Conservation (phyloP, 2,797 vertebrate species). For the Denticeps clupeoides region DNA sequence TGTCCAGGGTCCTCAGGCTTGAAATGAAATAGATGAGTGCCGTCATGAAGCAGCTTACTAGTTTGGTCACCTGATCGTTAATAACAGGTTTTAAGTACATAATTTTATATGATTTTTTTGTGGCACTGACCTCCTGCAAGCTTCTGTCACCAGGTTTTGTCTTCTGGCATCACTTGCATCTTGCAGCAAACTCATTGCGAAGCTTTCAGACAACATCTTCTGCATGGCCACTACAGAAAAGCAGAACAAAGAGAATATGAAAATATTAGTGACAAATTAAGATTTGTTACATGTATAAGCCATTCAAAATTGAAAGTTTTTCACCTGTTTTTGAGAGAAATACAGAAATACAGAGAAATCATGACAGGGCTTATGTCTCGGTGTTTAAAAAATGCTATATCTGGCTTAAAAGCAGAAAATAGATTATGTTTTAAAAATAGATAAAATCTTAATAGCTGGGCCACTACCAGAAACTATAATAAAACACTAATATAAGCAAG, state of each 20-base stretch:
- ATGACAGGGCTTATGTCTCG: background rate
- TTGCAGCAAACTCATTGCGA: conserved; percentile 68
- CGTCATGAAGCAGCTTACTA: too few species aligned
- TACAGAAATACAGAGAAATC: background rate
- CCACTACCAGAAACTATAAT: too few species aligned
- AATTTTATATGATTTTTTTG: background rate
- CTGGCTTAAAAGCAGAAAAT: too few species aligned
- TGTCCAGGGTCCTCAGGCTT: conserved; percentile 78
- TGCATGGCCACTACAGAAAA: conserved; percentile 78
- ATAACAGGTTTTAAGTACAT: too few species aligned
- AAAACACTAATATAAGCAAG: too few species aligned
- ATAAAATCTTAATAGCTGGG: too few species aligned
- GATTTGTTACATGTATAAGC: conserved; percentile 7
- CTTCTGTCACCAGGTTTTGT: conserved; percentile 69
- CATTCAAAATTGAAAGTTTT: background rate
- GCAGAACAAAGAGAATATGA: background rate
- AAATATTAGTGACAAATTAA: background rate
- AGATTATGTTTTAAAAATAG: too few species aligned
- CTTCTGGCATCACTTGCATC: conserved; percentile 69
- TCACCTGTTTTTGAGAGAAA: too few species aligned
- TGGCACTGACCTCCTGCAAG: conserved; percentile 70
- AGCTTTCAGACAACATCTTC: conserved; percentile 81
- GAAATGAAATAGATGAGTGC: conserved; percentile 4
- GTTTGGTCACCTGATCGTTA: too few species aligned
- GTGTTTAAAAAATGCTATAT: too few species aligned